A percentile compares a stretch with the other conserved stretches of the same genome.
Evolutionary conservation across 2,113 vertebrate genomes (phyloP).

Genomic region (Boulengeromyrus knoepffleri): DNA sequence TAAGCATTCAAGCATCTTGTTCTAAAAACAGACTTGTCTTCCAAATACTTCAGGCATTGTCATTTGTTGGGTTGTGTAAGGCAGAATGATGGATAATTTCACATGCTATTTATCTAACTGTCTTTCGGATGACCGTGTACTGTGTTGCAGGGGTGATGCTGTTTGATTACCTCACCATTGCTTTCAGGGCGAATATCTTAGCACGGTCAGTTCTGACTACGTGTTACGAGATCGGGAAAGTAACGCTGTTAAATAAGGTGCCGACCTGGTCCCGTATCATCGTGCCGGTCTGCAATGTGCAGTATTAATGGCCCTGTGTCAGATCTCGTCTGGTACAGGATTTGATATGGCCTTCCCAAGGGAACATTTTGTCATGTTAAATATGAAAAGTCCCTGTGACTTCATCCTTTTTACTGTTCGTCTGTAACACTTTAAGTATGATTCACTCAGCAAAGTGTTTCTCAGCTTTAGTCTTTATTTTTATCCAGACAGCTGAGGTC

Average conservation of each 20-base stretch:
- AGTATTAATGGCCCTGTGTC: conserved; percentile 5
- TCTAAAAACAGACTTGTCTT: not conserved
- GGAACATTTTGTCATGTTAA: conserved; percentile 18
- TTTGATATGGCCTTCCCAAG: conserved; percentile 12
- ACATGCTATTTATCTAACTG: not conserved
- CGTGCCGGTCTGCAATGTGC: not conserved
- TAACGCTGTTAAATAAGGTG: not conserved
- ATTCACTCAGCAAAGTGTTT: not conserved
- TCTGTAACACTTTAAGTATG: not conserved
- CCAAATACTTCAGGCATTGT: not conserved
- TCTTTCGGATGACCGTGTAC: not conserved
- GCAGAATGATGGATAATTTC: not conserved
- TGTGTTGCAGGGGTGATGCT: not conserved
- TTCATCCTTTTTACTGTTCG: conserved; percentile 5
- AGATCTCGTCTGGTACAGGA: not conserved
- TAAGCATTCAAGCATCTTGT: not conserved
- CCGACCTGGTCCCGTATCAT: not conserved
- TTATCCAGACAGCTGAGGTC: not conserved
- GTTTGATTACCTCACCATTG: not conserved
- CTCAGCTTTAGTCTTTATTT: not conserved
- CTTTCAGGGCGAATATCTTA: not conserved
- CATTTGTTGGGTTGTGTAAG: not conserved
- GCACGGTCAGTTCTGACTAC: not conserved
- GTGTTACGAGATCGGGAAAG: not conserved
- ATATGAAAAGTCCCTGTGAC: conserved; percentile 17